These are phyloP conservation scores for Mythimna ferrago DNA, from an alignment of 2,888 invertebrate genomes.

Conservation along the genomic window DNA sequence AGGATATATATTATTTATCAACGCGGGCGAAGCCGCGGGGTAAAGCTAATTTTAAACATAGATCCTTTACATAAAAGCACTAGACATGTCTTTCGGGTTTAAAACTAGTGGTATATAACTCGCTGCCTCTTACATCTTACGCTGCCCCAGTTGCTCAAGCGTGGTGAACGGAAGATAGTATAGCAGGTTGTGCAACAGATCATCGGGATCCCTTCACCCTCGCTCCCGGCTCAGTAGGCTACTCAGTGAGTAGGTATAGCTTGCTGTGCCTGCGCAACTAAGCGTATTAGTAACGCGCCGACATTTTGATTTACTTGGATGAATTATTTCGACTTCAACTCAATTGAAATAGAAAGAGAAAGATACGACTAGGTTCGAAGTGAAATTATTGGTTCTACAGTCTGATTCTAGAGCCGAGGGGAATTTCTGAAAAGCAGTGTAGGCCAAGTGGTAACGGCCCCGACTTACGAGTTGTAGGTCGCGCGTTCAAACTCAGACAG, in stretches of 20 bases:
- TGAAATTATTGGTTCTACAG: neutral
- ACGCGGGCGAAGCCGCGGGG: no score
- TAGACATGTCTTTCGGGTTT: no score
- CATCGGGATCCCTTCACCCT: slow-evolving; percentile 76
- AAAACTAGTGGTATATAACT: no score
- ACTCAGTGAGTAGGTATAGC: slow-evolving; percentile 7
- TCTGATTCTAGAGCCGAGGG: no score
- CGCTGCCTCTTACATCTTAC: slow-evolving; percentile 61
- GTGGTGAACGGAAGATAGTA: slow-evolving; percentile 78
- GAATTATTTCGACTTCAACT: slow-evolving; percentile 18
- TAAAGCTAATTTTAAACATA: no score
- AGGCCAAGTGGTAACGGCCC: no score
- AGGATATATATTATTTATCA: no score
- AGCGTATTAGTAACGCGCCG: slow-evolving; percentile 35
- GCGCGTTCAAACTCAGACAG: no score
- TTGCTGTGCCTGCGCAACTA: slow-evolving; percentile 37
- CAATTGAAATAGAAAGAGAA: neutral
- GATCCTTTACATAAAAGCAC: no score
- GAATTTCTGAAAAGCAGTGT: no score
- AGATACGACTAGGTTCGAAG: neutral
- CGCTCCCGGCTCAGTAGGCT: slow-evolving; percentile 56
- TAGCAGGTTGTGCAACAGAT: slow-evolving; percentile 75
- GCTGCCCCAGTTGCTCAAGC: slow-evolving; percentile 73
- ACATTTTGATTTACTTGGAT: slow-evolving; percentile 17
- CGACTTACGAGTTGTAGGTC: no score